Percentiles rank a stretch among this genome's conserved stretches.
Conservation (phyloP, 2,797 vertebrate species). For the Enteromius thamalakanensis region DNA sequence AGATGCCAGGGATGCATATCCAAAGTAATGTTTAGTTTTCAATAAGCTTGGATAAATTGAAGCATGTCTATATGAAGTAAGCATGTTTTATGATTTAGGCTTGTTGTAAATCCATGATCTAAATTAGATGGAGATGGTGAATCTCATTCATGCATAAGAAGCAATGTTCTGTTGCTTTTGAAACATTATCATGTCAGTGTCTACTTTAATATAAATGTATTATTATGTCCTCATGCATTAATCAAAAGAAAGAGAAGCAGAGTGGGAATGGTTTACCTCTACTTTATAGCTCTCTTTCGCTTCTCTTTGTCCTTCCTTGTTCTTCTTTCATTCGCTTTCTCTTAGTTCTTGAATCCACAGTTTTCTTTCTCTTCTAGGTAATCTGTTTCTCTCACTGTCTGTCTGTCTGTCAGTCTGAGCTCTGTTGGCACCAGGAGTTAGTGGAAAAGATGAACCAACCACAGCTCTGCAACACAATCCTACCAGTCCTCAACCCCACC, state of each 20-base stretch:
- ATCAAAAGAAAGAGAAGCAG: constrained; percentile 31
- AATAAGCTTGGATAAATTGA: not conserved
- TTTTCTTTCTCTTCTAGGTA: constrained; percentile 55
- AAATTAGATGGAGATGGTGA: not conserved
- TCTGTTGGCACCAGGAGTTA: constrained; percentile 49
- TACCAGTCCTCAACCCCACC: constrained; percentile 37
- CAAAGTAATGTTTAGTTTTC: not conserved
- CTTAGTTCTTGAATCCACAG: constrained; percentile 51
- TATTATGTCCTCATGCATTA: not conserved
- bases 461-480: constrained; percentile 61
- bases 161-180: not conserved
- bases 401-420: constrained; percentile 64
- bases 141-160: not conserved
- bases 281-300: constrained; percentile 26
- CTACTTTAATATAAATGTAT: not conserved
- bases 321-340: constrained; percentile 51
- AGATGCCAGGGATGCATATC: not conserved
- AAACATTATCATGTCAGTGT: not conserved
- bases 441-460: constrained; percentile 52
- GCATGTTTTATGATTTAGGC: not conserved
- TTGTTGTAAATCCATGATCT: not conserved
- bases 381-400: constrained; percentile 60
- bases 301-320: constrained; percentile 48
- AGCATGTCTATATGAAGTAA: not conserved
- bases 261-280: constrained; percentile 64